Evolutionary conservation across 2,888 invertebrate species (phyloP).

Genomic region (Mesorhabditis spiculigera): DNA sequence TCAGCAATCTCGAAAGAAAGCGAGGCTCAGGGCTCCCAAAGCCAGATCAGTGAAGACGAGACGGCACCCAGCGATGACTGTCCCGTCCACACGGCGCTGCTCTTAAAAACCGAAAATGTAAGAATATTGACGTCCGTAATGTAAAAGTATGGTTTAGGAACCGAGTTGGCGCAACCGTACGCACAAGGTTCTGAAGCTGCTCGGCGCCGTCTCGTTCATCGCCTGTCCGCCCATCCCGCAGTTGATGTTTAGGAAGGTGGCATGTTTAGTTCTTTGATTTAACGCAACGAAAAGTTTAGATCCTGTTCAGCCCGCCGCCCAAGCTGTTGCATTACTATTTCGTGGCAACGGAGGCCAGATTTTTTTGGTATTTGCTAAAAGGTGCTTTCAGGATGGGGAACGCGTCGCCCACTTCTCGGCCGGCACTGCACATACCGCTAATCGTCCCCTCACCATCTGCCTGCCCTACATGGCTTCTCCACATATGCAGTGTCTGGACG

Average conservation of each 20-base stretch:
- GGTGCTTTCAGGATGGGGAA: background rate
- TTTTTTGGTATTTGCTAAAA: background rate
- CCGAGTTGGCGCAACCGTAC: too few relatives aligned
- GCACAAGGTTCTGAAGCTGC: background rate
- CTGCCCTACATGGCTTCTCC: background rate
- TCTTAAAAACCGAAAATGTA: too few relatives aligned
- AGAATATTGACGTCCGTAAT: too few relatives aligned
- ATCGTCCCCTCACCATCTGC: background rate
- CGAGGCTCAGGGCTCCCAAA: too few relatives aligned
- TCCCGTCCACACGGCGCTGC: too few relatives aligned
- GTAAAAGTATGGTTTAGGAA: too few relatives aligned
- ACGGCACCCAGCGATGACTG: too few relatives aligned
- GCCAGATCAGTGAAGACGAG: too few relatives aligned
- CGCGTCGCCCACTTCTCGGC: background rate
- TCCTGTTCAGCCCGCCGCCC: background rate
- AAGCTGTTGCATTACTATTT: background rate
- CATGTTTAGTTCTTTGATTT: background rate
- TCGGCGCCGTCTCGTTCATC: conserved; percentile 1
- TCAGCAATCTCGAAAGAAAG: too few relatives aligned
- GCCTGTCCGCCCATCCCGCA: background rate
- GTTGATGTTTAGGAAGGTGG: background rate
- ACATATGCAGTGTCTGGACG: background rate
- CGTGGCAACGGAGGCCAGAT: background rate
- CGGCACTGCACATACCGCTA: background rate
- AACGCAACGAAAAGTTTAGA: background rate